Conservation (phyloP, 1,140 invertebrate genomes). For the Daktulosphaira vitifoliae region DNA sequence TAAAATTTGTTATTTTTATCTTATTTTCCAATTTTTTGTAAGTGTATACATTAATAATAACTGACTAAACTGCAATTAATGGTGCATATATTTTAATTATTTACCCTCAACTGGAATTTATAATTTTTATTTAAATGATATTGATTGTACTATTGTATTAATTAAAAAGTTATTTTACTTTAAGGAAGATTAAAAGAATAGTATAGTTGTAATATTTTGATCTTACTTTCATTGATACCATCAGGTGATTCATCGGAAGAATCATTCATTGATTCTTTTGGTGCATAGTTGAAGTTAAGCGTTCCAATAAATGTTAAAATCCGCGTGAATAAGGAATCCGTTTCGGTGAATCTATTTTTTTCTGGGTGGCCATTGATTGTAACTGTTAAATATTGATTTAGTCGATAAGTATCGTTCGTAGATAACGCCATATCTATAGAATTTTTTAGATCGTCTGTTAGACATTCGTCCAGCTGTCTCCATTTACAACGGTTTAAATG, state of each 20-base stretch:
- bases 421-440: background rate
- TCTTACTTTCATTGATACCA: too few relatives aligned
- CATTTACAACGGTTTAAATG: background rate
- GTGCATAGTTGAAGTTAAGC: background rate
- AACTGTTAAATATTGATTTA: background rate
- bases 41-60: too few relatives aligned
- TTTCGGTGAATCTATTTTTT: background rate
- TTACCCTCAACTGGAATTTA: too few relatives aligned
- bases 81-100: too few relatives aligned
- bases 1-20: too few relatives aligned
- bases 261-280: background rate
- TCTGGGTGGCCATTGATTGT: background rate
- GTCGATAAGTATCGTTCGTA: background rate
- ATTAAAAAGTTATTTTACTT: too few relatives aligned
- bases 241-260: background rate
- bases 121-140: too few relatives aligned
- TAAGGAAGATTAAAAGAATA: too few relatives aligned
- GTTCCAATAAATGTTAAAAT: background rate
- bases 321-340: background rate
- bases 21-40: too few relatives aligned
- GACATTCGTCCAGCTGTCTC: background rate
- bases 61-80: too few relatives aligned
- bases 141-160: too few relatives aligned
- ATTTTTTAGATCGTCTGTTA: background rate
- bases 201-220: too few relatives aligned